Conservation (phyloP, 2,888 invertebrate genomes). For the Hydrotaea diabolus region DNA sequence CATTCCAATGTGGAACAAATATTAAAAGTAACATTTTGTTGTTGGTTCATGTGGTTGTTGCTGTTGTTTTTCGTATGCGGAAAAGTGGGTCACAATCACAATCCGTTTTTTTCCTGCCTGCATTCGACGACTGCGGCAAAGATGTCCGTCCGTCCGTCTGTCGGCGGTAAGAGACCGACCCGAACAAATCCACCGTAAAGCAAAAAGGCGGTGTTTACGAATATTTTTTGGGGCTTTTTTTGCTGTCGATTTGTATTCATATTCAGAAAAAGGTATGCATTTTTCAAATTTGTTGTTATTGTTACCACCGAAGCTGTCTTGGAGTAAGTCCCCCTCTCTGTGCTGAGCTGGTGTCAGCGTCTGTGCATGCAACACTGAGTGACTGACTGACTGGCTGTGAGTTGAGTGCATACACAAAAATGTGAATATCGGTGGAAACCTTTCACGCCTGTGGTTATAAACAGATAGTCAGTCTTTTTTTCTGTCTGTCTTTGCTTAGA, state of each 20-base stretch:
- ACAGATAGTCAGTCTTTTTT: conserved; percentile 52
- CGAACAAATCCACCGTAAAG: conserved; percentile 37
- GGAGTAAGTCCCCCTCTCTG: neutral
- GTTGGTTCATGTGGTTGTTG: neutral
- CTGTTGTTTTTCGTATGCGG: neutral
- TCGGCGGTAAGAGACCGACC: conserved; percentile 38
- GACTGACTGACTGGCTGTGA: conserved; percentile 29
- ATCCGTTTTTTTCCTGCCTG: conserved; percentile 37
- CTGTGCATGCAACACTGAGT: conserved; percentile 44
- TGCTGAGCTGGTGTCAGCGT: neutral
- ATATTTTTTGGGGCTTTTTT: neutral
- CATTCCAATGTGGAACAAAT: conserved; percentile 67
- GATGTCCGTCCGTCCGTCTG: conserved; percentile 1
- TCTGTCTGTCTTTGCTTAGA: conserved; percentile 18
- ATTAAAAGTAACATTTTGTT: conserved; percentile 65
- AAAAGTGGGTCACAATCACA: conserved; percentile 67
- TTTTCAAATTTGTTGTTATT: conserved; percentile 15
- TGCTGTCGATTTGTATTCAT: neutral
- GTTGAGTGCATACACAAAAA: conserved; percentile 47
- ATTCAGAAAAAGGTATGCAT: neutral
- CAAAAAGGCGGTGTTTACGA: conserved; percentile 54
- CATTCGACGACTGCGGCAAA: conserved; percentile 26
- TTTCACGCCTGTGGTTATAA: conserved; percentile 65
- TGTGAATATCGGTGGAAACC: conserved; percentile 59
- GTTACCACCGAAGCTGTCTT: conserved; percentile 9